These are phyloP conservation scores for Pseudotriccus pelzelni DNA, from an alignment of 2,797 vertebrate genomes.

Conservation along the genomic window DNA sequence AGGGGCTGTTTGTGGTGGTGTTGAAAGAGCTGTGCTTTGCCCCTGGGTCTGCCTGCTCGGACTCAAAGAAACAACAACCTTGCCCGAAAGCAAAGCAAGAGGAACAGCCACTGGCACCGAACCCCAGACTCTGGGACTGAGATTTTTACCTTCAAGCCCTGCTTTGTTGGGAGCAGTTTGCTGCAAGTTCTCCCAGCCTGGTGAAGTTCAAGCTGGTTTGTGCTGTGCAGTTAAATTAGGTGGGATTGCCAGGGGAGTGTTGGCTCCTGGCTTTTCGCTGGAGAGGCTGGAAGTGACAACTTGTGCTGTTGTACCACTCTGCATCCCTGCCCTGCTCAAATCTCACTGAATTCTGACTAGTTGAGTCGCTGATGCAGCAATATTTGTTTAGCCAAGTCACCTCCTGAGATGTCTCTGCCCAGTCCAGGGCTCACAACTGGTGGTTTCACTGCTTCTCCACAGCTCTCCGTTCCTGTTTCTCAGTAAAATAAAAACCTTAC, in stretches of 20 bases:
- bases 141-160: not conserved
- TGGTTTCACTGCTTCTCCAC: not conserved
- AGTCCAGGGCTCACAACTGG: not conserved
- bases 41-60: not conserved
- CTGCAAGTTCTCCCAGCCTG: not conserved
- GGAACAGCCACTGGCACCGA: not conserved
- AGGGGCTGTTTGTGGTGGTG: not conserved
- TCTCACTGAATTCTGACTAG: not conserved
- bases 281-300: not conserved
- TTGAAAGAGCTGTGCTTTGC: slow-evolving; percentile 6
- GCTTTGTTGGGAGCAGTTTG: not conserved
- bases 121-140: not conserved
- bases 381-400: not conserved
- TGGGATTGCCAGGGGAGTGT: not conserved
- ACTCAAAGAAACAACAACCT: not conserved
- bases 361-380: not conserved
- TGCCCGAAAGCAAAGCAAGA: not conserved
- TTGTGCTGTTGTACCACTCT: fast-evolving
- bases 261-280: not conserved
- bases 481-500: not conserved
- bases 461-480: not conserved
- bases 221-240: not conserved
- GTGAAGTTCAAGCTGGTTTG: not conserved
- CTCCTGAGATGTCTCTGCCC: not conserved
- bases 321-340: not conserved